A percentile compares a stretch with the other conserved stretches of the same genome.
phyloP scores from a whole-genome alignment of 2,797 vertebrate species.

The Leuciscus waleckii region DNA sequence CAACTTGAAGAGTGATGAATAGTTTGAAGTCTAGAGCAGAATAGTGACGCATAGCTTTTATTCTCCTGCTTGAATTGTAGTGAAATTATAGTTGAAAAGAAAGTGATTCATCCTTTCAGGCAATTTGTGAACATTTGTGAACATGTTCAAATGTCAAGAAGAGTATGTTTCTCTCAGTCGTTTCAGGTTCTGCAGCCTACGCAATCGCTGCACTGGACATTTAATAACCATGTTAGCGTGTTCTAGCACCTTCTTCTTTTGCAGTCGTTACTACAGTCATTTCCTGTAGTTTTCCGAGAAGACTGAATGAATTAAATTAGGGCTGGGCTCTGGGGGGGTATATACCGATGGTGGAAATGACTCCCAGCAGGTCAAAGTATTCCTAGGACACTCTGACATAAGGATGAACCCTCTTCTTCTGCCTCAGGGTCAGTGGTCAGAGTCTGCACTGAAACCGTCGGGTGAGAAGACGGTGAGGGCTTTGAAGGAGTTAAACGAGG shows the following conservation, averaged over 20 bases:
- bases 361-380: constrained; percentile 54
- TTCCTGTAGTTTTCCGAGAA: constrained; percentile 3
- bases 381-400: constrained; percentile 43
- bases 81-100: constrained; percentile 29
- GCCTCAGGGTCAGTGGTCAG: constrained; percentile 42
- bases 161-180: not conserved
- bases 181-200: constrained; percentile 27
- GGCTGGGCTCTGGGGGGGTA: not conserved
- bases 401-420: constrained; percentile 20
- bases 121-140: constrained; percentile 5
- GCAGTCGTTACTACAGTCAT: not conserved
- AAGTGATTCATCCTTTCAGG: constrained; percentile 19
- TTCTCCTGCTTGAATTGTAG: not conserved
- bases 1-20: not conserved
- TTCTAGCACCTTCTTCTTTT: constrained; percentile 32
- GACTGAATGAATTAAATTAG: constrained; percentile 11
- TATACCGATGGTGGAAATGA: constrained; percentile 50
- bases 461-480: constrained; percentile 46
- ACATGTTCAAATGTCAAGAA: constrained; percentile 43
- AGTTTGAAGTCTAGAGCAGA: not conserved
- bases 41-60: not conserved
- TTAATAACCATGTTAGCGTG: not conserved
- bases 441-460: not conserved
- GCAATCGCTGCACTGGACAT: not conserved
- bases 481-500: constrained; percentile 55